Evolutionary conservation across 2,888 invertebrate species (phyloP).

Genomic region (Acronicta aceris): DNA sequence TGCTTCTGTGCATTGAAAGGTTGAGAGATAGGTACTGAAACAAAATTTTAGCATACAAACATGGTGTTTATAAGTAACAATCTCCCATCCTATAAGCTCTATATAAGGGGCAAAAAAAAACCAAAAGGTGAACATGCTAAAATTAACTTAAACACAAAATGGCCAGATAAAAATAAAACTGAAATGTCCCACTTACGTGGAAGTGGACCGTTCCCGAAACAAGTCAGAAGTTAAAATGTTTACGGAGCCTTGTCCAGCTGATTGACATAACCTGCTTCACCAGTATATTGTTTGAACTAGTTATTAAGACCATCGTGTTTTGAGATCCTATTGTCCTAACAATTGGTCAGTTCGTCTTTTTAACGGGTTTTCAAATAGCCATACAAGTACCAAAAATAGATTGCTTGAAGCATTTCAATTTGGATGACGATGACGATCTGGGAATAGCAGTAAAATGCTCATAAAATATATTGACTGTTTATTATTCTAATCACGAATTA

Average conservation of each 20-base stretch:
- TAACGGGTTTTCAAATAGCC: slow-evolving; percentile 23
- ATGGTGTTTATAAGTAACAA: background rate
- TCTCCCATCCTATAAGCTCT: background rate
- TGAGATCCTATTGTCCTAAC: slow-evolving; percentile 10
- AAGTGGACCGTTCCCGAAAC: slow-evolving; percentile 41
- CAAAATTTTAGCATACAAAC: too few relatives aligned
- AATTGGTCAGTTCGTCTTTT: slow-evolving; percentile 4
- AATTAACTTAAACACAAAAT: slow-evolving; percentile 30
- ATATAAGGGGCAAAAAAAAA: background rate
- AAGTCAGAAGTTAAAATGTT: slow-evolving; percentile 32
- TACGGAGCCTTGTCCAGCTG: slow-evolving; percentile 43
- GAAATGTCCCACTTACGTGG: slow-evolving; percentile 27
- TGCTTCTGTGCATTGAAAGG: too few relatives aligned
- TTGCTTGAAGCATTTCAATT: slow-evolving; percentile 6
- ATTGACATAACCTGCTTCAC: slow-evolving; percentile 41
- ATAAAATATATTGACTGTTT: slow-evolving; percentile 35
- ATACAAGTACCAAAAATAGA: slow-evolving; percentile 2
- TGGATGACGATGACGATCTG: slow-evolving; percentile 11
- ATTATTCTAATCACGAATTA: slow-evolving; percentile 31
- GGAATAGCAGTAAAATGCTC: slow-evolving; percentile 34
- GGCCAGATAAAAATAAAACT: slow-evolving; percentile 30
- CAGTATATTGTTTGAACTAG: slow-evolving; percentile 32
- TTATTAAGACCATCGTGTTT: slow-evolving; percentile 39
- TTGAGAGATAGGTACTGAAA: too few relatives aligned
- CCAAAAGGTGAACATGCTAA: slow-evolving; percentile 1